These are phyloP conservation scores for Melikaiella ostensackeni DNA, from an alignment of 2,888 invertebrate genomes.

Conservation along the genomic window DNA sequence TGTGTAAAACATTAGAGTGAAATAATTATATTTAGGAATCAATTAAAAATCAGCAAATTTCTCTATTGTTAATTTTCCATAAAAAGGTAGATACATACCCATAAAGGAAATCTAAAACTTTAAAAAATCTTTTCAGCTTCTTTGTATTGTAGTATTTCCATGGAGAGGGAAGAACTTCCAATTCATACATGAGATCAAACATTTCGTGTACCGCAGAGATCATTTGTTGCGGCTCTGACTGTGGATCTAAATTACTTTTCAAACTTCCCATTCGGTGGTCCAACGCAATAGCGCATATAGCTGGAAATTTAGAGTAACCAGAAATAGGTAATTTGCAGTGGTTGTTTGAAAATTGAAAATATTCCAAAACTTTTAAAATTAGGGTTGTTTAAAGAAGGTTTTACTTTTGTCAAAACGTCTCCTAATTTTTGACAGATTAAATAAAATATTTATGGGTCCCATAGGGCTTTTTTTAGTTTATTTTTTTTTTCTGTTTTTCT, in stretches of 20 bases:
- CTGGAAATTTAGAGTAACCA: conserved; percentile 76
- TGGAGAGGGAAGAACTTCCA: conserved; percentile 86
- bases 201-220: conserved; percentile 88
- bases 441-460: too few species aligned
- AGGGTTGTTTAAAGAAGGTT: too few species aligned
- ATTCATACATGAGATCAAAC: conserved; percentile 87
- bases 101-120: conserved; percentile 85
- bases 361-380: not conserved
- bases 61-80: too few species aligned
- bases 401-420: not conserved
- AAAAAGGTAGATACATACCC: conserved; percentile 78
- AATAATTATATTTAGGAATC: too few species aligned
- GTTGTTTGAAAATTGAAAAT: not conserved
- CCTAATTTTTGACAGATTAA: not conserved
- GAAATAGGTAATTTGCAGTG: conserved; percentile 6
- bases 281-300: conserved; percentile 89
- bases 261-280: conserved; percentile 89
- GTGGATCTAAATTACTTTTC: conserved; percentile 77
- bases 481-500: too few species aligned
- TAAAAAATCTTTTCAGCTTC: conserved; percentile 85
- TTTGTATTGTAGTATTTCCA: conserved; percentile 87
- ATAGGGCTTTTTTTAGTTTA: too few species aligned
- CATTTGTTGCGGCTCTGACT: conserved; percentile 86
- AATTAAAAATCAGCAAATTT: too few species aligned
- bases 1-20: too few species aligned